phyloP scores from a whole-genome alignment of 2,888 invertebrate genomes.

The Pharmacophagus antenor region DNA sequence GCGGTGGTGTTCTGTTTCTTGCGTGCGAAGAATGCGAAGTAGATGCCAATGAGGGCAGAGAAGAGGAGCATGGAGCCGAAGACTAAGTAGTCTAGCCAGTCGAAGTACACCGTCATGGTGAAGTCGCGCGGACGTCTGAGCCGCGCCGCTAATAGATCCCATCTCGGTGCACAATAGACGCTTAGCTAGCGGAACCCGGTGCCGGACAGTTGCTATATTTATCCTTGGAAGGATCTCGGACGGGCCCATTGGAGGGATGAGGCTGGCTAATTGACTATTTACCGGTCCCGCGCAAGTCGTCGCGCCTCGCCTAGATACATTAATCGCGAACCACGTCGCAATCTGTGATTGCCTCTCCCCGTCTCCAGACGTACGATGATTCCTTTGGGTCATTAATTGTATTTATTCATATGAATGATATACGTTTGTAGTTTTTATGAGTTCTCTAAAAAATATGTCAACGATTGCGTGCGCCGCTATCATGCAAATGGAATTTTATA shows the following conservation, averaged over 20 bases:
- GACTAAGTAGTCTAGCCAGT: constrained; percentile 83
- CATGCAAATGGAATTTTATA: too few relatives aligned
- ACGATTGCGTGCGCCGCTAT: too few relatives aligned
- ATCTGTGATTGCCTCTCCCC: background rate
- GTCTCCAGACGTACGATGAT: background rate
- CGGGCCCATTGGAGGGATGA: constrained; percentile 60
- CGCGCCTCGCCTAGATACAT: constrained; percentile 34
- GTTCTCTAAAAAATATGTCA: too few relatives aligned
- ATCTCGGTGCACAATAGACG: constrained; percentile 59
- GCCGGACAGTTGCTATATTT: constrained; percentile 61
- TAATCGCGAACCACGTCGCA: constrained; percentile 16
- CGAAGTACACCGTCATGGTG: constrained; percentile 74
- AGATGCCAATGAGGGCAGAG: constrained; percentile 85
- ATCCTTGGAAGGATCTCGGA: constrained; percentile 66
- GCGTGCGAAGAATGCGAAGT: constrained; percentile 85
- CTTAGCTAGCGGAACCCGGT: constrained; percentile 58
- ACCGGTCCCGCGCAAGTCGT: constrained; percentile 44
- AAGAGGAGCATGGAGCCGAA: constrained; percentile 83
- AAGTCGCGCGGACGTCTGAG: constrained; percentile 51
- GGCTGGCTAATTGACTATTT: constrained; percentile 60
- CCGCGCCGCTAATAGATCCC: constrained; percentile 52
- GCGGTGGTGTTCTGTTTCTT: constrained; percentile 85
- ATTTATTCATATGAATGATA: background rate
- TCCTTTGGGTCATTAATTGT: background rate
- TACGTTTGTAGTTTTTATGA: too few relatives aligned